A percentile compares a stretch with the other conserved stretches of the same genome.
phyloP scores from a whole-genome alignment of 2,888 invertebrate genomes.

The Ariolimax columbianus region DNA sequence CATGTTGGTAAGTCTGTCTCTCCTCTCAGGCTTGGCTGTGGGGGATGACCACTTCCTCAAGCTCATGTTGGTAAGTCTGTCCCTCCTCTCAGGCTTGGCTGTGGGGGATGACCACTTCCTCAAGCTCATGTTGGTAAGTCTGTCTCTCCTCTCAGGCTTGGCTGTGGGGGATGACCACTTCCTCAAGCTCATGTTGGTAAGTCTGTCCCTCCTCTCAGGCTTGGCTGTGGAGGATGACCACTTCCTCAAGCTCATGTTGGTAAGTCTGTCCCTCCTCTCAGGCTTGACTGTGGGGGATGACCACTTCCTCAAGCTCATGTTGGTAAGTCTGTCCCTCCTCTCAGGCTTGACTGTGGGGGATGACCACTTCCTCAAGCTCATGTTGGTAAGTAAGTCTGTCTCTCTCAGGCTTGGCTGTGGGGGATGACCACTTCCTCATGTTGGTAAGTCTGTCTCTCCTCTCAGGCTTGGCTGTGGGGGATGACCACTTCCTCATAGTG shows the following conservation, averaged over 20 bases:
- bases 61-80: slow-evolving; percentile 79
- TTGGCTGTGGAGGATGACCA: slow-evolving; percentile 92
- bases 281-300: slow-evolving; percentile 93
- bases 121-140: slow-evolving; percentile 82
- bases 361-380: slow-evolving; percentile 92
- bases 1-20: slow-evolving; percentile 67
- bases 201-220: no score
- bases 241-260: slow-evolving; percentile 86
- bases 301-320: slow-evolving; percentile 88
- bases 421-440: no score
- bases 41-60: slow-evolving; percentile 93
- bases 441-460: no score
- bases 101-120: slow-evolving; percentile 93
- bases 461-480: no score
- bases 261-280: no score
- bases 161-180: slow-evolving; percentile 94
- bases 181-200: slow-evolving; percentile 84
- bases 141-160: no score
- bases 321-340: slow-evolving; percentile 66
- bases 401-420: no score
- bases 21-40: no score
- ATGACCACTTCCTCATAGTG: no score
- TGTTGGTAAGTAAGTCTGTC: slow-evolving; percentile 71
- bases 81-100: no score
- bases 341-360: no score